phyloP scores from a whole-genome alignment of 2,888 invertebrate species.

The Steinernema carpocapsae region DNA sequence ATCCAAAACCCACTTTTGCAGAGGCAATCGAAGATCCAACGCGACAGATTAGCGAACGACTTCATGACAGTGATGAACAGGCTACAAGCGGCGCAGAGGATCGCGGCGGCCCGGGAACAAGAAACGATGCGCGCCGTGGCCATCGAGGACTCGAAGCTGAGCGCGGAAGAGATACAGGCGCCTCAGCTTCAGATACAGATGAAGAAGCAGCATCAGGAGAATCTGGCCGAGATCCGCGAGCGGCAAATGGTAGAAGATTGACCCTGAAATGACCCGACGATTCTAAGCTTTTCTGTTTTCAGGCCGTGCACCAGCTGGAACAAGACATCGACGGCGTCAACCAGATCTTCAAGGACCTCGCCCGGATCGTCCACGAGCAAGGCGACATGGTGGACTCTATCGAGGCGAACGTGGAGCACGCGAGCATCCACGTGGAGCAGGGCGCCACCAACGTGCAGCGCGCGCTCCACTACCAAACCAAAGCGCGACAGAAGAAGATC shows the following conservation, averaged over 20 bases:
- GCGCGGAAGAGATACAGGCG: constrained; percentile 37
- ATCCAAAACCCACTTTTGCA: constrained; percentile 40
- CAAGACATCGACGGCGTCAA: constrained; percentile 66
- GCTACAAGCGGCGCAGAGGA: constrained; percentile 59
- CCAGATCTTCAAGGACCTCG: constrained; percentile 66
- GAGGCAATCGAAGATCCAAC: constrained; percentile 55
- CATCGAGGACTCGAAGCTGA: constrained; percentile 47
- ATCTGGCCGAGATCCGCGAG: constrained; percentile 62
- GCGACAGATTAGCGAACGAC: constrained; percentile 64
- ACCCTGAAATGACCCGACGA: not conserved
- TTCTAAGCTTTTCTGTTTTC: constrained; percentile 31
- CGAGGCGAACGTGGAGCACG: constrained; percentile 66
- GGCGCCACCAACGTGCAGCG: constrained; percentile 62
- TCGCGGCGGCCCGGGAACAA: constrained; percentile 52
- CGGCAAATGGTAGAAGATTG: constrained; percentile 52
- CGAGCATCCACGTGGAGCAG: constrained; percentile 62
- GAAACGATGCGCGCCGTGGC: constrained; percentile 52
- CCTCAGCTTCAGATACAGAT: constrained; percentile 45
- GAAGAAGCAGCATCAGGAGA: constrained; percentile 56
- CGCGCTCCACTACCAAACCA: constrained; percentile 64
- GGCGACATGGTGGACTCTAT: constrained; percentile 68
- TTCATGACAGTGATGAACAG: constrained; percentile 61
- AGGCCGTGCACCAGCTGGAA: constrained; percentile 63
- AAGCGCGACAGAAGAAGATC: constrained; percentile 65
- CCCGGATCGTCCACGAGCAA: constrained; percentile 67